A percentile compares a stretch with the other conserved stretches of the same genome.
phyloP scores from a whole-genome alignment of 2,113 vertebrate genomes.

The Marmota flaviventris region DNA sequence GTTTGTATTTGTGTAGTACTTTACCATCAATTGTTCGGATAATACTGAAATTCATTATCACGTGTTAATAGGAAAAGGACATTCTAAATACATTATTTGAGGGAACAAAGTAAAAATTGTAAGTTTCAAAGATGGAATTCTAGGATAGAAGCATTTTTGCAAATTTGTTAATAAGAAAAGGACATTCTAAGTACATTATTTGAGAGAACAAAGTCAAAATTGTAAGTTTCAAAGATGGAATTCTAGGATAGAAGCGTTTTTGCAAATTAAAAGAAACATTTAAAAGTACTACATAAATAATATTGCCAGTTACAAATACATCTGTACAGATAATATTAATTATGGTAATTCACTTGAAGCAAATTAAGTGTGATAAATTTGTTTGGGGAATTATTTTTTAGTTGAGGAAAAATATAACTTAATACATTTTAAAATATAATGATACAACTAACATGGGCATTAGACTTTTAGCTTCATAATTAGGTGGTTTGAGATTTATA shows the following conservation, averaged over 20 bases:
- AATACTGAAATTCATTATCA: constrained; percentile 90
- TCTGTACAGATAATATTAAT: background rate
- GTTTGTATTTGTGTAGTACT: constrained; percentile 97
- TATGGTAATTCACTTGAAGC: background rate
- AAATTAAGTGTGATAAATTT: constrained; percentile 1
- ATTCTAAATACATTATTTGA: background rate
- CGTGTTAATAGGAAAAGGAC: constrained; percentile 35
- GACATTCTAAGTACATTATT: background rate
- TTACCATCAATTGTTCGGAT: constrained; percentile 96
- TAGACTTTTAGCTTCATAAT: constrained; percentile 43
- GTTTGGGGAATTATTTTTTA: constrained; percentile 1
- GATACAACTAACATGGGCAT: background rate
- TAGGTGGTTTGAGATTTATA: background rate
- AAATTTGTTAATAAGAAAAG: constrained; percentile 18
- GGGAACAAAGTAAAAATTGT: constrained; percentile 12
- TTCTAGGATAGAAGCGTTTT: background rate
- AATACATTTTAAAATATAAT: background rate
- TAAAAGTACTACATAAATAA: background rate
- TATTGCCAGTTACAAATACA: background rate
- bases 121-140: background rate
- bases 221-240: background rate
- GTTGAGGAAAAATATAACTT: constrained; percentile 9
- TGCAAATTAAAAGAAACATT: background rate
- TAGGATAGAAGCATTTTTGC: constrained; percentile 9
- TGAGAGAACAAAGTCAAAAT: constrained; percentile 39